Conservation (phyloP, 2,797 vertebrate genomes). For the Huso huso region DNA sequence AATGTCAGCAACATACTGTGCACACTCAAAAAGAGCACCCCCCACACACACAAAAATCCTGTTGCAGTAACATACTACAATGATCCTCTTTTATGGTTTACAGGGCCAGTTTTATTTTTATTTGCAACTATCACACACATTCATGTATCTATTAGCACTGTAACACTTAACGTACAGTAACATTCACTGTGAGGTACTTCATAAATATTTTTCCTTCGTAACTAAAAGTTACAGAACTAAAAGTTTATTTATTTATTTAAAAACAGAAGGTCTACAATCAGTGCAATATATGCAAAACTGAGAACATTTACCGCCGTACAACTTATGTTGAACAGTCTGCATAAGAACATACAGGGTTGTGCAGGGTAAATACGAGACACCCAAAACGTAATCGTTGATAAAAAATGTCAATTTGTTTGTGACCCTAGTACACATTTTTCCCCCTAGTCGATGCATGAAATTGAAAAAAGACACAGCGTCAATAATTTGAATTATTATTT, state of each 20-base stretch:
- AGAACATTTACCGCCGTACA: conserved; percentile 53
- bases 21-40: too few relatives aligned
- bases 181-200: conserved; percentile 67
- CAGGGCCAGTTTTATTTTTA: conserved; percentile 66
- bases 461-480: too few relatives aligned
- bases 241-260: conserved; percentile 26
- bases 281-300: conserved; percentile 62
- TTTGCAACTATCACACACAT: conserved; percentile 76
- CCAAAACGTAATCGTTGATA: too few relatives aligned
- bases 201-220: conserved; percentile 64
- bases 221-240: conserved; percentile 31
- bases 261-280: conserved; percentile 42
- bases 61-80: too few relatives aligned
- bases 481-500: too few relatives aligned
- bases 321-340: conserved; percentile 35
- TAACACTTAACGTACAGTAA: conserved; percentile 76
- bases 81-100: conserved; percentile 22
- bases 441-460: too few relatives aligned
- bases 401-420: too few relatives aligned
- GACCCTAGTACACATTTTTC: too few relatives aligned
- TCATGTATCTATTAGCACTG: conserved; percentile 83
- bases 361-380: conserved; percentile 27
- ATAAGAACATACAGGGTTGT: conserved; percentile 30
- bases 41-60: too few relatives aligned
- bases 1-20: too few relatives aligned